phyloP scores from a whole-genome alignment of 2,888 invertebrate species.

The Sclerodermus sp. region DNA sequence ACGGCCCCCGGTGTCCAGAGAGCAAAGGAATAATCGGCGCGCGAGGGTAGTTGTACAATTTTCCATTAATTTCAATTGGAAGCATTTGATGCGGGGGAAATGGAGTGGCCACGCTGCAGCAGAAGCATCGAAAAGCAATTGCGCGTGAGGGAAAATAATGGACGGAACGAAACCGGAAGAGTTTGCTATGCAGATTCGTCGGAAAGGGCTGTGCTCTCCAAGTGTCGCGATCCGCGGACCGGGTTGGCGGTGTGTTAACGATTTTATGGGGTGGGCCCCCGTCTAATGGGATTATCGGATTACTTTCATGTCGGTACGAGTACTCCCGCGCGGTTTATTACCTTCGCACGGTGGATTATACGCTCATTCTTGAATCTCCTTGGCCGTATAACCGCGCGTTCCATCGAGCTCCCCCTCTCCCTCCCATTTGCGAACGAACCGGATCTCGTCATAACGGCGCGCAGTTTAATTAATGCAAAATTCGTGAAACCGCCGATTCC shows the following conservation, averaged over 20 bases:
- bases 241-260: constrained; percentile 23
- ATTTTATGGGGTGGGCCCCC: constrained; percentile 33
- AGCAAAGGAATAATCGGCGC: no score
- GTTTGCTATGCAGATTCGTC: no score
- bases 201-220: neutral
- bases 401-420: no score
- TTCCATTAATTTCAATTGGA: no score
- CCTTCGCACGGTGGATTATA: constrained; percentile 25
- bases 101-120: no score
- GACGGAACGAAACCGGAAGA: no score
- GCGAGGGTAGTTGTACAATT: no score
- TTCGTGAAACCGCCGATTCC: neutral
- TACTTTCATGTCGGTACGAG: constrained; percentile 30
- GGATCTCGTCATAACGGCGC: constrained; percentile 4
- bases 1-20: no score
- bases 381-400: neutral
- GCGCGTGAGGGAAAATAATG: no score
- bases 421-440: neutral
- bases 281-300: constrained; percentile 37
- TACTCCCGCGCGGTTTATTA: constrained; percentile 31
- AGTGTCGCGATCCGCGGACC: no score
- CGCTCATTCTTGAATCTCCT: constrained; percentile 28
- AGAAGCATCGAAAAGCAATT: no score
- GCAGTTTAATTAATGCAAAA: neutral
- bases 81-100: no score